Evolutionary conservation across 2,797 vertebrate species (phyloP).

Genomic region (Platalea minor): DNA sequence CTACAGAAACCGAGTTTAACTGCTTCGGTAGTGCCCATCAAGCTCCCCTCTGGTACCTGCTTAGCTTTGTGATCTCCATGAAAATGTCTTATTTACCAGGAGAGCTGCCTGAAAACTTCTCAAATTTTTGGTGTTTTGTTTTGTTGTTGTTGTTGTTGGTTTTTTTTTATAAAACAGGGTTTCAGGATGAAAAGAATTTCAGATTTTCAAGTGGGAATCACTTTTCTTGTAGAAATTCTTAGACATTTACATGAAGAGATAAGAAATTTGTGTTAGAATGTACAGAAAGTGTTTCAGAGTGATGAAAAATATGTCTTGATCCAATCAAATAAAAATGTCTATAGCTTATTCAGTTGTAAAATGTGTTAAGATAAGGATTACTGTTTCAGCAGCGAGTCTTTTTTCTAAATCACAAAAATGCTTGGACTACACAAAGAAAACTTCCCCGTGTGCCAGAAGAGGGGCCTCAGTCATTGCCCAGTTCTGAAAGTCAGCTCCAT

Average conservation of each 20-base stretch:
- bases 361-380: background rate
- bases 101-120: background rate
- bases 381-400: background rate
- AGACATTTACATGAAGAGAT: background rate
- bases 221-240: background rate
- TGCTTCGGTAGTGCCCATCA: background rate
- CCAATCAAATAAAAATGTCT: background rate
- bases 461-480: background rate
- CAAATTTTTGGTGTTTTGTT: background rate
- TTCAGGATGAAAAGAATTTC: background rate
- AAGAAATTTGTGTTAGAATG: background rate
- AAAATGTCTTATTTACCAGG: background rate
- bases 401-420: background rate
- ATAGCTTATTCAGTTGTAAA: background rate
- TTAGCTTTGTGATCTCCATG: background rate
- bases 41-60: background rate
- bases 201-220: background rate
- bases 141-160: no score
- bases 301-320: background rate
- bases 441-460: background rate
- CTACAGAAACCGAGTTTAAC: background rate
- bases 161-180: background rate
- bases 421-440: background rate
- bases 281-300: background rate
- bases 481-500: background rate